Conservation (phyloP, 2,797 vertebrate genomes). For the Tokudaia tokunoshimensis region DNA sequence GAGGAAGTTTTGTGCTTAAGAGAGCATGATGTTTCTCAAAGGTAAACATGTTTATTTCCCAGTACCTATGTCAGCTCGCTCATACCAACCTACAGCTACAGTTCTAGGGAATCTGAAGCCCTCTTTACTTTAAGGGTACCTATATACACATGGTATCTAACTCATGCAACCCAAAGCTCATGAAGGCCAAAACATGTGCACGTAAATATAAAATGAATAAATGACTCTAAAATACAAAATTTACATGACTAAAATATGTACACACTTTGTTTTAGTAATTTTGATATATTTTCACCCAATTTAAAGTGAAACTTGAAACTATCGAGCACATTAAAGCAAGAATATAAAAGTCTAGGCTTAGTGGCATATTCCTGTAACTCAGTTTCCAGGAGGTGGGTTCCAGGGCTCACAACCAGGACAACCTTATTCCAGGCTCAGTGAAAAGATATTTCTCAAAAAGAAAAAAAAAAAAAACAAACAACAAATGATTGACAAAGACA, state of each 20-base stretch:
- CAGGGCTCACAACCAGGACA: background rate
- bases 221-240: background rate
- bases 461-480: background rate
- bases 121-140: background rate
- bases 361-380: background rate
- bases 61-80: background rate
- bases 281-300: background rate
- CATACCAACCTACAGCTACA: background rate
- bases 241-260: background rate
- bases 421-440: background rate
- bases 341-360: background rate
- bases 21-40: background rate
- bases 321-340: background rate
- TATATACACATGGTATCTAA: background rate
- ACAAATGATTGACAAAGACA: too few species aligned
- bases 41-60: background rate
- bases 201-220: background rate
- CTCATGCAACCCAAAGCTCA: background rate
- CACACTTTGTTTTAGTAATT: background rate
- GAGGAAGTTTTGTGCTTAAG: background rate
- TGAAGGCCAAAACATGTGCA: too few species aligned
- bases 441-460: background rate
- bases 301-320: background rate
- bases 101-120: background rate
- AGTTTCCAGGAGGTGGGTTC: rapidly evolving